Evolutionary conservation across 2,797 vertebrate genomes (phyloP), one percentile per base, ranked within the genome.

Genomic region (Dryobates pubescens): DNA sequence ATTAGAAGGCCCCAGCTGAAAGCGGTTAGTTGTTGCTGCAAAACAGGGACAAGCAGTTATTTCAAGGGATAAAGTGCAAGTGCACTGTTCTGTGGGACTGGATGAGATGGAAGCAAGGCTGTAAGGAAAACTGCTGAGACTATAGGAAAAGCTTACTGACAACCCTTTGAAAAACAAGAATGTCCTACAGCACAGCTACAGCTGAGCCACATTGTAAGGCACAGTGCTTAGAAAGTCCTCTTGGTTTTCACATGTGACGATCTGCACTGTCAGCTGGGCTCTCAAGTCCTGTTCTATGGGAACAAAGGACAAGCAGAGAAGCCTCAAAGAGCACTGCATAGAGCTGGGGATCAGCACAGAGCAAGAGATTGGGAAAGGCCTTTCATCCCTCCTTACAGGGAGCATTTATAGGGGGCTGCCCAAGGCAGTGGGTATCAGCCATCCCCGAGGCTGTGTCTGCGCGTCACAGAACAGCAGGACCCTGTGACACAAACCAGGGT

Each of bases 1-100:
- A 32, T 53, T 83, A 26, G 76, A 89, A 69, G 74, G 41, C 13
- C n/a, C 72, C 41, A 79, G 34, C 24, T 88, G 88, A 69, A 76
- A 91, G 51, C 70, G 79, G 56, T 88, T 82, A 53, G 82, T 34
- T 69, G 86, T 53, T 69, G 80, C 97, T 97, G 91, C 49, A 89
- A 78, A 82, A 76, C 19, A 88, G 69, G n/a, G 92, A 87, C 13
- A 91, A 86, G 17, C 54, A 59, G 45, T 94, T 92, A 92, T 26
- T 85, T 83, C 59, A 90, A 86, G 89, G 30, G 59, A 54, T 71
- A 45, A 62, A 71, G 38, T 45, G 27, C 41, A 82, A 84, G 45
- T 2, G 14, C 27, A 4, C 15, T 51, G 9, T n/a, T 86, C 62
- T 74, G 16, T 63, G 18, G 51, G 51, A 65, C 11, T 63, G 34